phyloP scores from a whole-genome alignment of 2,797 vertebrate genomes.

The Clarias fuscus region DNA sequence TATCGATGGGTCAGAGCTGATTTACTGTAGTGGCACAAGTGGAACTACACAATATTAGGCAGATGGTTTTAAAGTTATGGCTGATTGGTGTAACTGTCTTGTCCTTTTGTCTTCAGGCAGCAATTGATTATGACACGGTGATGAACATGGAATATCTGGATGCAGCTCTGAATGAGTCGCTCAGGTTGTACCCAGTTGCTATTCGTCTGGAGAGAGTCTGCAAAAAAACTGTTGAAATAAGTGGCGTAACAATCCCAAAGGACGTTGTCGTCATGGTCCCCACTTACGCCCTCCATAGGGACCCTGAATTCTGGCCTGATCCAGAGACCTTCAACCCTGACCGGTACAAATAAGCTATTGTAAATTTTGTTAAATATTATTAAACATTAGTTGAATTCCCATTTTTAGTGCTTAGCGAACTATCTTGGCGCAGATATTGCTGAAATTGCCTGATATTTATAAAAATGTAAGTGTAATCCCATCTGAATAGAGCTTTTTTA shows the following conservation, averaged over 20 bases:
- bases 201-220: conserved; percentile 72
- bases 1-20: too few relatives aligned
- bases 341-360: conserved; percentile 61
- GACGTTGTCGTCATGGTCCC: conserved; percentile 67
- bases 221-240: conserved; percentile 73
- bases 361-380: too few relatives aligned
- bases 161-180: conserved; percentile 57
- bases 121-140: conserved; percentile 65
- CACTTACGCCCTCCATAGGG: conserved; percentile 63
- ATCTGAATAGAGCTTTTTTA: not conserved
- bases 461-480: not conserved
- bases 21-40: too few relatives aligned
- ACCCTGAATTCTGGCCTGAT: conserved; percentile 70
- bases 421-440: too few relatives aligned
- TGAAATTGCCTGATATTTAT: too few relatives aligned
- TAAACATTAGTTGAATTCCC: too few relatives aligned
- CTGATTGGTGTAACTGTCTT: not conserved
- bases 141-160: conserved; percentile 80
- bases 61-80: too few relatives aligned
- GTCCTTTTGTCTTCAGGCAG: conserved; percentile 57
- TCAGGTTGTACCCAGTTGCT: conserved; percentile 62
- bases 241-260: conserved; percentile 70
- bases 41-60: not conserved
- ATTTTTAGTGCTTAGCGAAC: too few relatives aligned
- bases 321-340: conserved; percentile 77